These are phyloP conservation scores for Labrus mixtus DNA, from an alignment of 2,113 vertebrate genomes.

Conservation along the genomic window DNA sequence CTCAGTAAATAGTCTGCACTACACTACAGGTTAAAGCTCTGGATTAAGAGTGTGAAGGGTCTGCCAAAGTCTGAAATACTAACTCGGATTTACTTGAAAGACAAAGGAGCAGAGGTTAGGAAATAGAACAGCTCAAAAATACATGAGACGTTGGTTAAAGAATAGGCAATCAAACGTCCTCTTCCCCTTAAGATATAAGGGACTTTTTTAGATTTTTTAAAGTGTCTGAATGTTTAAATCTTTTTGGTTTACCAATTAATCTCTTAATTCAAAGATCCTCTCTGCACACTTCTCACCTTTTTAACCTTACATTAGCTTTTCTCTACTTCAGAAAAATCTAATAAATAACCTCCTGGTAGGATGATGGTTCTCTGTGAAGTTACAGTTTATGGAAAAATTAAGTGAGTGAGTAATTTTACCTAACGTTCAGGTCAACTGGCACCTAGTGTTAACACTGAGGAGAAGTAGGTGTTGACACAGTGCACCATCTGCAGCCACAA, in stretches of 20 bases:
- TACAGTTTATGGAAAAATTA: background rate
- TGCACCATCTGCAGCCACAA: slow-evolving; percentile 4
- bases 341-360: background rate
- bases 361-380: no score
- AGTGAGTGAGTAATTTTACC: slow-evolving; percentile 2
- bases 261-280: slow-evolving; percentile 16
- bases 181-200: background rate
- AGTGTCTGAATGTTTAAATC: slow-evolving; percentile 29
- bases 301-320: background rate
- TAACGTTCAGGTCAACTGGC: no score
- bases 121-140: slow-evolving; percentile 52
- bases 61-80: slow-evolving; percentile 45
- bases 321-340: slow-evolving; percentile 7
- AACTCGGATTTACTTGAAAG: slow-evolving; percentile 47
- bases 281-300: background rate
- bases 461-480: background rate
- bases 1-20: slow-evolving; percentile 64
- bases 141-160: slow-evolving; percentile 58
- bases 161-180: slow-evolving; percentile 25
- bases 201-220: slow-evolving; percentile 11
- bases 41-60: slow-evolving; percentile 59
- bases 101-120: slow-evolving; percentile 48
- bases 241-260: slow-evolving; percentile 48
- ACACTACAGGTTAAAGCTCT: slow-evolving; percentile 63
- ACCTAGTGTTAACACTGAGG: background rate